Conservation (phyloP, 2,113 vertebrate genomes). For the Ptilorrhoa leucosticta region DNA sequence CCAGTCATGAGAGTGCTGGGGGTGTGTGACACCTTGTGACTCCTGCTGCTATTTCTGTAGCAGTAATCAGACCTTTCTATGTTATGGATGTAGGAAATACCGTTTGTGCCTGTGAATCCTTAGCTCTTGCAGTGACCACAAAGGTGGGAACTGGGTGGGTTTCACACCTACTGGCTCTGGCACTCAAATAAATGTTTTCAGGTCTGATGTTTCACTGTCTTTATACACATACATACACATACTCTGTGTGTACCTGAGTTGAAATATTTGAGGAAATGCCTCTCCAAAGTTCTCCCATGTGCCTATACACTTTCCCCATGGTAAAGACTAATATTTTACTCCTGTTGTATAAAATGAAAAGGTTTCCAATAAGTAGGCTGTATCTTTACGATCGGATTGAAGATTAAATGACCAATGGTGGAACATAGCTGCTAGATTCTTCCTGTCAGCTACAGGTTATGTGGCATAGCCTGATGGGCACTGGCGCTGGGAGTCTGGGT, state of each 20-base stretch:
- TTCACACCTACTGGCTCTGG: not conserved
- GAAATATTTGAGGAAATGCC: not conserved
- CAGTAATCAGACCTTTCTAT: not conserved
- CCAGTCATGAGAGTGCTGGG: not conserved
- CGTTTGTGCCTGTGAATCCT: not conserved
- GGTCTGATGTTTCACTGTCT: not conserved
- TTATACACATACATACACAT: fast-evolving
- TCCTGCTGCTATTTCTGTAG: not conserved
- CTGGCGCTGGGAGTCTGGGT: not conserved
- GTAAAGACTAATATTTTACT: not conserved
- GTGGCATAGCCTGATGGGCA: not conserved
- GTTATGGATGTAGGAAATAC: not conserved
- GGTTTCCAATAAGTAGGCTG: not conserved
- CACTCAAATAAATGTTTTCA: not conserved
- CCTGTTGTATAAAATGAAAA: not conserved
- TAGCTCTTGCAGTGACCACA: not conserved
- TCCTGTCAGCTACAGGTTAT: not conserved
- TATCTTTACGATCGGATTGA: not conserved
- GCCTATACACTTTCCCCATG: fast-evolving
- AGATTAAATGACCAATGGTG: not conserved
- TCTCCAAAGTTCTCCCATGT: not conserved
- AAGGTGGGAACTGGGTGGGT: not conserved
- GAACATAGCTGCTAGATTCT: not conserved
- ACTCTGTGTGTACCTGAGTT: fast-evolving
- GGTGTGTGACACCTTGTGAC: not conserved